Percentiles rank a stretch among this genome's conserved stretches.
These are phyloP conservation scores for Dasypolia templi DNA, from an alignment of 2,888 invertebrate species.

Conservation along the genomic window DNA sequence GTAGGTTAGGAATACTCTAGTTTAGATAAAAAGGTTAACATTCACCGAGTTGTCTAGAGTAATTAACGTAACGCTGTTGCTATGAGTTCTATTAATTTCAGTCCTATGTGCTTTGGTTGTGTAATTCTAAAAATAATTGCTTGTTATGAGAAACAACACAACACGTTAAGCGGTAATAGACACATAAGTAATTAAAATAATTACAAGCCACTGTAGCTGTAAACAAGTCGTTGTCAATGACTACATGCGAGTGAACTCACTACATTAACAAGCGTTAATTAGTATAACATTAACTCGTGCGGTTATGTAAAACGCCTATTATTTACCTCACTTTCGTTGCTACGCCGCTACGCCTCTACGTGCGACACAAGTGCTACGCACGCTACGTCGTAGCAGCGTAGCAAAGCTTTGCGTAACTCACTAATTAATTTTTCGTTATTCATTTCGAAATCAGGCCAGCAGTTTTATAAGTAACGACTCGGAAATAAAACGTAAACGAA, in stretches of 20 bases:
- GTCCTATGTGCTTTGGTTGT: background rate
- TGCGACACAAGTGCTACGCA: constrained; percentile 44
- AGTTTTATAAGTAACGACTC: constrained; percentile 38
- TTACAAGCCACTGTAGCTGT: background rate
- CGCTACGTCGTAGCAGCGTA: constrained; percentile 50
- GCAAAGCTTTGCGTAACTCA: constrained; percentile 50
- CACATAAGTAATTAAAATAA: background rate
- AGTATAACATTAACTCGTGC: constrained; percentile 26
- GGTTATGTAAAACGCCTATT: constrained; percentile 26
- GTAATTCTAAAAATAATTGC: background rate
- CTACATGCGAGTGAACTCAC: constrained; percentile 20
- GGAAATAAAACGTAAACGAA: constrained; percentile 52
- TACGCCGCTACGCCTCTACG: constrained; percentile 38
- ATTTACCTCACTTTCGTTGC: constrained; percentile 22
- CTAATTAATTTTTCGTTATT: constrained; percentile 59
- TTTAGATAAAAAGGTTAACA: constrained; percentile 53
- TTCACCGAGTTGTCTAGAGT: constrained; percentile 21
- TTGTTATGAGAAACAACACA: background rate
- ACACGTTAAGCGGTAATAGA: background rate
- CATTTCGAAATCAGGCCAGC: constrained; percentile 46
- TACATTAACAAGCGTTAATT: constrained; percentile 38
- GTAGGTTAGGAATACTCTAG: constrained; percentile 48
- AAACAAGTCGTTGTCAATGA: constrained; percentile 17
- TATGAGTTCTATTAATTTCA: background rate
- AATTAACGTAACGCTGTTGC: constrained; percentile 5